A percentile compares a stretch with the other conserved stretches of the same genome.
Evolutionary conservation across 2,888 invertebrate genomes (phyloP).

Genomic region (Tanypteryx hageni): DNA sequence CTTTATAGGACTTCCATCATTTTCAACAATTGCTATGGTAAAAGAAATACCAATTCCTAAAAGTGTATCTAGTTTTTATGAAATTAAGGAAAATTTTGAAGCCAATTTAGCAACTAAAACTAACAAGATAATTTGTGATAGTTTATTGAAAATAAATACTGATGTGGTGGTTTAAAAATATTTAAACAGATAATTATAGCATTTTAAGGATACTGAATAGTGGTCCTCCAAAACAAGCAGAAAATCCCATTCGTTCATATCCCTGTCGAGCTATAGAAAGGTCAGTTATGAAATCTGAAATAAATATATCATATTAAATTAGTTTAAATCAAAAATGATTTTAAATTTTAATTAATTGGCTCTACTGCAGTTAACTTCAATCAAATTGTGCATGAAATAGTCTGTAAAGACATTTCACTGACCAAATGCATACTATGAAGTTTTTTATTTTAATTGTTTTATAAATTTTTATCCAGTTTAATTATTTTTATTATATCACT

Average conservation of each 20-base stretch:
- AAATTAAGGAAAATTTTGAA: slow-evolving; percentile 64
- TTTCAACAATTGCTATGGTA: slow-evolving; percentile 70
- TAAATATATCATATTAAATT: background rate
- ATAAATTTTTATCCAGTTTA: too few relatives aligned
- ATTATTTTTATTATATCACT: too few relatives aligned
- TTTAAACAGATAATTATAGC: background rate
- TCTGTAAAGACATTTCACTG: too few relatives aligned
- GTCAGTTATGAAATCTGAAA: slow-evolving; percentile 80
- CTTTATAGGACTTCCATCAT: slow-evolving; percentile 46
- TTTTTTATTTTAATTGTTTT: too few relatives aligned
- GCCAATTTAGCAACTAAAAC: background rate
- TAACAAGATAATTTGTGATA: background rate
- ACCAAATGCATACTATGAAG: too few relatives aligned
- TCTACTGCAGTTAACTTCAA: background rate
- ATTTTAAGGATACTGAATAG: slow-evolving; percentile 78
- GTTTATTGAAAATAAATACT: background rate
- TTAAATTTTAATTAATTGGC: background rate
- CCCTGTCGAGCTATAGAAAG: slow-evolving; percentile 80
- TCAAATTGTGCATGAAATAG: background rate
- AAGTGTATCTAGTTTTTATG: slow-evolving; percentile 71
- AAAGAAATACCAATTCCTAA: slow-evolving; percentile 75
- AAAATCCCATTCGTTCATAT: slow-evolving; percentile 81
- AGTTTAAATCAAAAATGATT: background rate
- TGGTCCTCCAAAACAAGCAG: slow-evolving; percentile 84
- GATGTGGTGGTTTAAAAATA: background rate